Base-by-base conservation (phyloP, 2,888 invertebrate species). In the Parelbella ahira region DNA sequence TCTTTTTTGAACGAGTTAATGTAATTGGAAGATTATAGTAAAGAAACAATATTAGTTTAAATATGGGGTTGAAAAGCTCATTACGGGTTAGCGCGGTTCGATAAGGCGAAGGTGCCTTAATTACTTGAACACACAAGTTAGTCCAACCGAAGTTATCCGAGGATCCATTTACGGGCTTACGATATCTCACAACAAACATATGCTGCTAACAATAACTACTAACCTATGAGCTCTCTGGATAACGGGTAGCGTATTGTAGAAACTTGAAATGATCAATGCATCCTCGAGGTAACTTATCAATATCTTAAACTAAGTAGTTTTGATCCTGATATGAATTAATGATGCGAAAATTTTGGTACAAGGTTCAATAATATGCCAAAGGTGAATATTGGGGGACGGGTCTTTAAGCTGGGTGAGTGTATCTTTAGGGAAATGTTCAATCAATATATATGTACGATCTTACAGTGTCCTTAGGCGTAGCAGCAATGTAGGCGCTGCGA, bases 241-340 rank as follows among this genome's bases (percentile, higher is more conserved):
- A 6, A n/a, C 10, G 13, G 20, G 34, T 25, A 13, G 27, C 15
- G 21, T 20, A 59, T 67, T 61, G 65, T 61, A 58, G 63, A 64
- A 58, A 54, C 48, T 53, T 52, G 45, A 51, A 56, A 60, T 69
- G 67, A 69, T 68, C 67, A 60, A 68, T 68, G 60, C 58, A 60
- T 58, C 49, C 58, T 55, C 33, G 51, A 58, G 57, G 54, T 54
- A 38, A 30, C 30, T 38, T 32, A 25, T 25, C 32, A 32, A 32
- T 27, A 27, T 10, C 25, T 15, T n/a, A n/a, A 7, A 29, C 23
- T 32, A 39, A 39, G 23, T 23, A 38, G 19, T n/a, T 39, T 33
- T 33, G 32, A 9, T 9, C 4, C 9, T 33, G 33, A 33, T 41
- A 33, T 41, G 20, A 41, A 41, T 33, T 41, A 33, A 41, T 41